Evolutionary conservation across 2,113 vertebrate species (phyloP), one percentile per base, ranked within the genome.

Genomic region (Azemiops feae): DNA sequence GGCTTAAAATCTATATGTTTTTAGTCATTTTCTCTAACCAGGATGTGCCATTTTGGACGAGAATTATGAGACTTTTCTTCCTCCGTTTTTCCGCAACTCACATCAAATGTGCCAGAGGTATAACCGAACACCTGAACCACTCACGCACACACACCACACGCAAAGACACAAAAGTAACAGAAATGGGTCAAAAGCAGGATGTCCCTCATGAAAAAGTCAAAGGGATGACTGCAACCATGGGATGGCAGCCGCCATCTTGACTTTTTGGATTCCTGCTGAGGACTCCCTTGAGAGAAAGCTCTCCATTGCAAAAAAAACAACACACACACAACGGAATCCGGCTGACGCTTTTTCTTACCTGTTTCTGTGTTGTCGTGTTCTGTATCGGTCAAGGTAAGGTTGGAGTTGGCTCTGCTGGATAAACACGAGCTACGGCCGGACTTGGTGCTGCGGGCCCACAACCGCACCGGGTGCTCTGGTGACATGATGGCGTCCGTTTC

Each of bases 301-400:
- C 4, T 22, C 69, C 10, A 1, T 18, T 18, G 20, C 18, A 11
- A 58, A 9, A 47, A 47, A 47, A 43, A 43, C n/a, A 43, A 47
- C 47, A 47, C 47, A 8, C 47, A 50, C 47, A 50, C 8, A 50
- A 14, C 16, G 0, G n/a, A 8, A 2, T 85, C 74, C 5, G 2
- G 20, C 12, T 2, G 58, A 10, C 3, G 34, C 16, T 57, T 20
- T 27, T 93, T 95, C 97, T 97, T 96, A 99, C 99, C 99, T 0
- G 99, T 98, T 96, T 99, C 99, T 0, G 99, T 99, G 95, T 99
- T 99, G 96, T 99, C 99, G 0, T 99, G 99, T 93, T 99, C 99
- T 0, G 99, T 99, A 97, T 99, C 99, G 0, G 99, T 99, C 90
- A 99, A 98, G 0, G 99, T 99, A 94, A 99, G 98, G 95, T 99